Conservation (phyloP, 2,888 invertebrate genomes). For the Pecten maximus region DNA sequence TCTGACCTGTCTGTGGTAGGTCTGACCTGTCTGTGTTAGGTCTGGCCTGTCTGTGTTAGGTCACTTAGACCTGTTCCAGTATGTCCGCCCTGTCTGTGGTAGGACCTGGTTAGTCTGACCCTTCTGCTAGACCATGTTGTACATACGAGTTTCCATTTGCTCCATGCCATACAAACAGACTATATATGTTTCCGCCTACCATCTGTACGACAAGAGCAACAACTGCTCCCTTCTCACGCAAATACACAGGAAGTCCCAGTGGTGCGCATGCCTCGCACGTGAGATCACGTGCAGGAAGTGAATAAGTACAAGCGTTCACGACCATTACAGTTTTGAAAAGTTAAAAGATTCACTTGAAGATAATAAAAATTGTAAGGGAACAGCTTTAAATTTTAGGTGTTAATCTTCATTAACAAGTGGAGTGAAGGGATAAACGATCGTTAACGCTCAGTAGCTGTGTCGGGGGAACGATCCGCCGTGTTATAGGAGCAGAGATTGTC, state of each 20-base stretch:
- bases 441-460: not conserved
- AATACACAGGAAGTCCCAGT: conserved; percentile 2
- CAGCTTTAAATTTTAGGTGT: conserved; percentile 28
- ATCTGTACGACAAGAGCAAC: not conserved
- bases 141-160: not conserved
- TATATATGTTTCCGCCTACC: not conserved
- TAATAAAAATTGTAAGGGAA: conserved; percentile 6
- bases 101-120: not conserved
- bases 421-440: not conserved
- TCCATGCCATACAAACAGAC: not conserved
- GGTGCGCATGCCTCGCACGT: conserved; percentile 14
- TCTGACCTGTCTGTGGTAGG: too few species aligned
- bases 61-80: too few species aligned
- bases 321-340: conserved; percentile 8
- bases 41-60: too few species aligned
- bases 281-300: conserved; percentile 25
- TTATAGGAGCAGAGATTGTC: not conserved
- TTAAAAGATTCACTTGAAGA: conserved; percentile 26
- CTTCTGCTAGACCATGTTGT: not conserved
- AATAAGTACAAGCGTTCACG: not conserved
- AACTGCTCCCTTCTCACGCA: conserved; percentile 22
- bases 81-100: too few species aligned
- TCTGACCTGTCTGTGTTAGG: too few species aligned
- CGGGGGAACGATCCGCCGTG: not conserved
- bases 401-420: not conserved